Conservation (phyloP, 2,888 invertebrate species). For the Lasioglossum leucozonium region DNA sequence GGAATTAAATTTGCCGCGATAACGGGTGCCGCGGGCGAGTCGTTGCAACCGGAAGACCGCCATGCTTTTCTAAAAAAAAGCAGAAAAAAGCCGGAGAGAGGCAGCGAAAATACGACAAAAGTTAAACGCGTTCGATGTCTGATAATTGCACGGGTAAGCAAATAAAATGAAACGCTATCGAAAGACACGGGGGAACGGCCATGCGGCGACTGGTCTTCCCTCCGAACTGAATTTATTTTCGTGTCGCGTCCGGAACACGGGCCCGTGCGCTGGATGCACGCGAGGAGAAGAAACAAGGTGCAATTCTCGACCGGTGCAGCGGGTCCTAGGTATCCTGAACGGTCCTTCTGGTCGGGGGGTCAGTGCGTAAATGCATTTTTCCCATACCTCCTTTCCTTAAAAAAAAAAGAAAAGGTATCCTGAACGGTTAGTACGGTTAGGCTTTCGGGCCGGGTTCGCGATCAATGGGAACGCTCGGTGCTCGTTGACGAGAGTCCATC, state of each 20-base stretch:
- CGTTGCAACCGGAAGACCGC: background rate
- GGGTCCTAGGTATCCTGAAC: conserved; percentile 74
- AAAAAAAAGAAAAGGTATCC: no score
- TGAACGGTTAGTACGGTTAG: conserved; percentile 71
- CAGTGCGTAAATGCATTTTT: no score
- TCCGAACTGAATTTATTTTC: conserved; percentile 71
- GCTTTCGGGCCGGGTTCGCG: conserved; percentile 45
- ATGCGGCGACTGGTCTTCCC: background rate
- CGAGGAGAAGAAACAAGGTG: conserved; percentile 77
- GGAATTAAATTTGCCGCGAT: conserved; percentile 37
- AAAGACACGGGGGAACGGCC: background rate
- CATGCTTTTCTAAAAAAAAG: background rate
- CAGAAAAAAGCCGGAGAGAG: no score
- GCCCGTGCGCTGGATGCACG: conserved; percentile 64
- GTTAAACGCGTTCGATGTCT: background rate
- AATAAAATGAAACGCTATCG: background rate
- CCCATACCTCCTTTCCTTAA: no score
- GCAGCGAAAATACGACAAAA: no score
- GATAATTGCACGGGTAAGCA: background rate
- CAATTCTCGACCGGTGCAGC: conserved; percentile 70
- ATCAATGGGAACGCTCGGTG: conserved; percentile 57
- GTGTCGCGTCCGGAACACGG: conserved; percentile 65
- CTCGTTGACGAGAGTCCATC: conserved; percentile 52
- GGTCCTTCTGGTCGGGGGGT: no score
- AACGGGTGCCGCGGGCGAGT: background rate